Base-by-base conservation (phyloP, 2,113 vertebrate species). In the Dissostichus mawsoni region DNA sequence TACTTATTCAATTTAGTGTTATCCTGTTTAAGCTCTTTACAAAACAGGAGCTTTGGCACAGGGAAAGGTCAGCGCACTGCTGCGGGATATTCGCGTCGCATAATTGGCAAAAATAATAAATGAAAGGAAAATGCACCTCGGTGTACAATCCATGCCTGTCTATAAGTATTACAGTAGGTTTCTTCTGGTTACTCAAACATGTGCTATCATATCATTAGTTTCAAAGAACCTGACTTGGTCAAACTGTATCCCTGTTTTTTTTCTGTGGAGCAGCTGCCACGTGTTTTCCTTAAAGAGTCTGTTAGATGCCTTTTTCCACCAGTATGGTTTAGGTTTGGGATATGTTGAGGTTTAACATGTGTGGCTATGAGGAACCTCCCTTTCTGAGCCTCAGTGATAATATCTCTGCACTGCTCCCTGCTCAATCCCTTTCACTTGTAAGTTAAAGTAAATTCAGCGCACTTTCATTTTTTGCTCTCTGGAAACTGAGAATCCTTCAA, bases 401-500 rank as follows among this genome's bases (percentile, higher is more conserved):
- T 74, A 64, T 83, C 41, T 78, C 23, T 48, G 25, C 48, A 57
- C 14, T 72, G 47, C 57, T 78, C n/a, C 56, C 65, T 44, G 11
- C 74, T 76, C 47, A 48, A 11, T 74, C 36, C 47, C 41, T 79
- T 68, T 77, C 45, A 55, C 69, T 25, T 23, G 53, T 72, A 17
- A 18, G 50, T 77, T 75, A 18, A 85, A 75, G 69, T 72, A 5
- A 44, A 73, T 69, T 50, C 74, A 78, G 45, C 58, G 20, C 69
- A 85, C 88, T 92, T 94, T 94, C 91, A 87, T 90, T 94, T 94
- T 91, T 92, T 89, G 82, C 56, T 81, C 48, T 74, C 62, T 87
- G 71, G 94, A 94, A 95, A 95, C 91, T 69, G 91, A 94, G 84
- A 95, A 89, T 87, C 48, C 76, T 73, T 65, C 79, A 86, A 90